These are phyloP conservation scores for Phataginus tricuspis DNA, from an alignment of 2,797 vertebrate species.

Conservation along the genomic window DNA sequence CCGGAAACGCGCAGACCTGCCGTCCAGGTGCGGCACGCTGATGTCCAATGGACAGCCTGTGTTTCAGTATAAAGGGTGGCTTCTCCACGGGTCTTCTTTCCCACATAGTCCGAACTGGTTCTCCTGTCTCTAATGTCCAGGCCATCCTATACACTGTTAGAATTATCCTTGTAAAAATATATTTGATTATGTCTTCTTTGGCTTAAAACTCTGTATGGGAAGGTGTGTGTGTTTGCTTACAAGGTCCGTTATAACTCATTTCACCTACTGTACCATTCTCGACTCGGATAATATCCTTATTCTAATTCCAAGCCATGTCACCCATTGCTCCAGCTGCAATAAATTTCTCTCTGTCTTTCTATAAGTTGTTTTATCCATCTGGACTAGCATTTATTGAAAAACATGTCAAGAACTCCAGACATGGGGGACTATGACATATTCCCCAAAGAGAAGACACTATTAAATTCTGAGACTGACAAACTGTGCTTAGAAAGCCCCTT, in stretches of 20 bases:
- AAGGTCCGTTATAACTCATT: neutral
- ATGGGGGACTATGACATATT: neutral
- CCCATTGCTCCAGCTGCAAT: neutral
- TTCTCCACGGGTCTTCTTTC: neutral
- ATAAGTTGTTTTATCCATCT: neutral
- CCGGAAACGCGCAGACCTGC: neutral
- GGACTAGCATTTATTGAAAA: neutral
- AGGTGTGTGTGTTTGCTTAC: neutral
- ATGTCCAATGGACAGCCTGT: neutral
- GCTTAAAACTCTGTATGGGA: neutral
- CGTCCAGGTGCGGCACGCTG: neutral
- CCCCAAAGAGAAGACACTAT: neutral
- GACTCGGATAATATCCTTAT: neutral
- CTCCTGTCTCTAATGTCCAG: neutral
- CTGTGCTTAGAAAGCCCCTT: neutral
- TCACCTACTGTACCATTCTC: neutral
- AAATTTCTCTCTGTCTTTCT: neutral
- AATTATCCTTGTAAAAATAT: neutral
- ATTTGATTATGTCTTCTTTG: neutral
- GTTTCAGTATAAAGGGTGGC: neutral
- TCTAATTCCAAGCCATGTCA: neutral
- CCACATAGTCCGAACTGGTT: neutral
- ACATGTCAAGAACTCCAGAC: neutral
- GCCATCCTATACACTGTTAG: neutral
- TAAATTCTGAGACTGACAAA: neutral